phyloP scores from a whole-genome alignment of 2,888 invertebrate species.

The Aporophyla lueneburgensis region DNA sequence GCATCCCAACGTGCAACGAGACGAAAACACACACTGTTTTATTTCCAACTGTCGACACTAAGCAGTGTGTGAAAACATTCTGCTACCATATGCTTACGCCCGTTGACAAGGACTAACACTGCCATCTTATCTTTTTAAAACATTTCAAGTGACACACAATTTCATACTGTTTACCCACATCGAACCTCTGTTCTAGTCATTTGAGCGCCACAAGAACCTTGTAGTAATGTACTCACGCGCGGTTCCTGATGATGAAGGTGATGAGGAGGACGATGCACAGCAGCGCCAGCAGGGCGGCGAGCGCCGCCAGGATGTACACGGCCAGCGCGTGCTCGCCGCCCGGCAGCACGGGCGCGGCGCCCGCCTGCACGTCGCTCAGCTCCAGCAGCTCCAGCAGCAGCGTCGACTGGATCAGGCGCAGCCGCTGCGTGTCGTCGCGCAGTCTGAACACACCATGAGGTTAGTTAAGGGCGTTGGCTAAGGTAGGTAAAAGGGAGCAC shows the following conservation, averaged over 20 bases:
- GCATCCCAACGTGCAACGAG: too few species aligned
- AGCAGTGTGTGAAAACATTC: too few species aligned
- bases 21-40: too few species aligned
- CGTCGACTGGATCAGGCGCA: slow-evolving; percentile 81
- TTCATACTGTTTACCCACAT: not conserved
- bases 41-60: too few species aligned
- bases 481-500: too few species aligned
- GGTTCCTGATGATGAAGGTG: slow-evolving; percentile 90
- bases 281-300: slow-evolving; percentile 89
- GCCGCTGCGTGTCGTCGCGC: slow-evolving; percentile 85
- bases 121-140: not conserved
- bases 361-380: slow-evolving; percentile 87
- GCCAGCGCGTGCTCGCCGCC: slow-evolving; percentile 80
- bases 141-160: not conserved
- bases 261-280: slow-evolving; percentile 86
- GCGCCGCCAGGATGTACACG: slow-evolving; percentile 89
- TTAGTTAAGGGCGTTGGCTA: not conserved
- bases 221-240: slow-evolving; percentile 84
- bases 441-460: slow-evolving; percentile 73
- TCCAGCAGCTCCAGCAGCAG: slow-evolving; percentile 80
- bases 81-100: too few species aligned
- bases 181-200: not conserved
- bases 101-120: too few species aligned
- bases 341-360: slow-evolving; percentile 66
- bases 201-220: not conserved